Conservation (phyloP, 37 sponge, comb jelly and placozoan species). For the Chondrosia reniformis region DNA sequence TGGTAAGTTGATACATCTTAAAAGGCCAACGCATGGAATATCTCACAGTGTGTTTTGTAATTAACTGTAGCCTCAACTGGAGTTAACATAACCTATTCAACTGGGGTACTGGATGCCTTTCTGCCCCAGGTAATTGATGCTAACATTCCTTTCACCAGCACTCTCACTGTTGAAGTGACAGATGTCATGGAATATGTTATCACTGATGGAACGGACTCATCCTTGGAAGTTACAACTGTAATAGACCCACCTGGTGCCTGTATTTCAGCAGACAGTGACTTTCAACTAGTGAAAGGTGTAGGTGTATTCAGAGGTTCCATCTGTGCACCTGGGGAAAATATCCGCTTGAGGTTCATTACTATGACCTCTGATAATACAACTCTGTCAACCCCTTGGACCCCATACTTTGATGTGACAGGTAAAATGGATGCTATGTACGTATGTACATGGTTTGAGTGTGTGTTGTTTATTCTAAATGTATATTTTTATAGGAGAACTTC, state of each 20-base stretch:
- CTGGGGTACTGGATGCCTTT: conserved; percentile 6
- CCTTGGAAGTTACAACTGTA: conserved; percentile 15
- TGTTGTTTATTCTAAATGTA: background rate
- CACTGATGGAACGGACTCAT: conserved; percentile 49
- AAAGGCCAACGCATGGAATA: background rate
- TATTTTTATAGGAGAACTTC: conserved; percentile 5
- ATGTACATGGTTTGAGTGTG: background rate
- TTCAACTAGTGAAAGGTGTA: conserved; percentile 11
- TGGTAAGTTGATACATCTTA: conserved; percentile 20
- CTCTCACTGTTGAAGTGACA: conserved; percentile 5
- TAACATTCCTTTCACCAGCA: conserved; percentile 41
- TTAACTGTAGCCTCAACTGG: background rate
- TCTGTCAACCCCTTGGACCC: background rate
- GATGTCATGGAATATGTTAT: conserved; percentile 30
- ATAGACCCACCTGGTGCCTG: conserved; percentile 31
- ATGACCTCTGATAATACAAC: conserved; percentile 1
- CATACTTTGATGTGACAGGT: conserved; percentile 32
- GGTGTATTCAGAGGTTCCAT: conserved; percentile 43
- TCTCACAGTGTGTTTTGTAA: too few species aligned
- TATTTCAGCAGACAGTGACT: conserved; percentile 41
- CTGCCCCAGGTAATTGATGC: conserved; percentile 20
- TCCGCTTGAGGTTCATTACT: conserved; percentile 25
- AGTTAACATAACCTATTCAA: background rate
- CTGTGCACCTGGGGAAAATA: conserved; percentile 10
- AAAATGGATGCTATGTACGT: background rate